phyloP scores from a whole-genome alignment of 2,797 vertebrate genomes.

The Falco cherrug region DNA sequence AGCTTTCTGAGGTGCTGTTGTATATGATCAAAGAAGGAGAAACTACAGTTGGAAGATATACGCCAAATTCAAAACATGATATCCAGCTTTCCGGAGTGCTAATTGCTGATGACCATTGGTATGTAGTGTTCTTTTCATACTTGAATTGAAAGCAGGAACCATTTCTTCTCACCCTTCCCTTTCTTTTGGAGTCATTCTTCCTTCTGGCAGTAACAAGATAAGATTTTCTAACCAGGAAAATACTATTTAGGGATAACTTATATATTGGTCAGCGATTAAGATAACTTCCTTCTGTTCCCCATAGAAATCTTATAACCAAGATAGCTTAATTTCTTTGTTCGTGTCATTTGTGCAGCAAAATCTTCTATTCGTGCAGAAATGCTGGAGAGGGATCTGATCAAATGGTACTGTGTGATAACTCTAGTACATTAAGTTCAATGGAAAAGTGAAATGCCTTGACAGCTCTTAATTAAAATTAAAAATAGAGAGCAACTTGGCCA shows the following conservation, averaged over 20 bases:
- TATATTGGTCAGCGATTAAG: background rate
- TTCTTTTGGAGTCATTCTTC: background rate
- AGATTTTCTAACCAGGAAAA: background rate
- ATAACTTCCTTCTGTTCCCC: background rate
- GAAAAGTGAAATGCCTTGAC: background rate
- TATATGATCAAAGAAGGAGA: conserved; percentile 95
- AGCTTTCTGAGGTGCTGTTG: conserved; percentile 95
- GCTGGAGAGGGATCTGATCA: background rate
- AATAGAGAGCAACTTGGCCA: background rate
- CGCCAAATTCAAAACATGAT: conserved; percentile 81
- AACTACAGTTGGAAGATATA: conserved; percentile 90
- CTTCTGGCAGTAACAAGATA: background rate
- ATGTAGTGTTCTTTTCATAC: conserved; percentile 8
- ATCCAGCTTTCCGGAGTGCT: conserved; percentile 93
- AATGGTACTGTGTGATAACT: background rate
- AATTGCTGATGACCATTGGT: conserved; percentile 95
- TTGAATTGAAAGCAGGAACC: background rate
- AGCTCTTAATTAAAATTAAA: background rate
- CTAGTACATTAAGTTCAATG: background rate
- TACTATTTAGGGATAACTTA: background rate
- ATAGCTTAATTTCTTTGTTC: background rate
- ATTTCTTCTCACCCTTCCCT: background rate
- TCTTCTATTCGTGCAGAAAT: background rate
- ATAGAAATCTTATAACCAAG: background rate
- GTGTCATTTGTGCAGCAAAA: background rate